Conservation (phyloP, 2,888 invertebrate species). For the Choristoneura rosaceana region DNA sequence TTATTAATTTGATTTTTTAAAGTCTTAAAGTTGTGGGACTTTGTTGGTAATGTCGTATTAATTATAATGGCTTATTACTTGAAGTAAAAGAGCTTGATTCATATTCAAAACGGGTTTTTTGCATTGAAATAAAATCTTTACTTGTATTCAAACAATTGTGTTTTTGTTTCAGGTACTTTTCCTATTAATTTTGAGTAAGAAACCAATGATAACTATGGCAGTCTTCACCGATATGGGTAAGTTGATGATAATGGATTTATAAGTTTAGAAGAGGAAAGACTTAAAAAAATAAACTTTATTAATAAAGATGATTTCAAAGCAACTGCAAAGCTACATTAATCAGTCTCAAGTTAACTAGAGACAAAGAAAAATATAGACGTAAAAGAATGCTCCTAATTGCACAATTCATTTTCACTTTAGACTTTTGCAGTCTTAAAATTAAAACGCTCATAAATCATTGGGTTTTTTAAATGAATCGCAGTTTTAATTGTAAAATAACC, state of each 20-base stretch:
- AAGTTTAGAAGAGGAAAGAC: neutral
- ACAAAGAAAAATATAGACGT: neutral
- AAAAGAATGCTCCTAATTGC: conserved; percentile 15
- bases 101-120: too few relatives aligned
- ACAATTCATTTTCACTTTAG: conserved; percentile 7
- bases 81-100: too few relatives aligned
- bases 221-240: neutral
- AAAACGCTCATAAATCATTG: conserved; percentile 39
- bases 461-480: conserved; percentile 31
- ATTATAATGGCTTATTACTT: too few relatives aligned
- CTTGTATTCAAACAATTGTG: too few relatives aligned
- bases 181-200: neutral
- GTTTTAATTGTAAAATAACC: conserved; percentile 36
- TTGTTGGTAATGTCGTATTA: too few relatives aligned
- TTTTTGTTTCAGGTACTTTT: neutral
- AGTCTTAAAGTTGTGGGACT: too few relatives aligned
- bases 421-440: conserved; percentile 26
- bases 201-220: too few relatives aligned
- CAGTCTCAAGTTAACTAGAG: neutral
- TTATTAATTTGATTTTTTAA: too few relatives aligned
- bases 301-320: neutral
- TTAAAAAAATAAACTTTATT: too few relatives aligned
- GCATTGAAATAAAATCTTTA: too few relatives aligned
- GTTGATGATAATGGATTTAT: neutral
- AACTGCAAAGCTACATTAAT: neutral